Evolutionary conservation across 2,113 vertebrate species (phyloP), one percentile per base, ranked within the genome.

Genomic region (Sturnira hondurensis): DNA sequence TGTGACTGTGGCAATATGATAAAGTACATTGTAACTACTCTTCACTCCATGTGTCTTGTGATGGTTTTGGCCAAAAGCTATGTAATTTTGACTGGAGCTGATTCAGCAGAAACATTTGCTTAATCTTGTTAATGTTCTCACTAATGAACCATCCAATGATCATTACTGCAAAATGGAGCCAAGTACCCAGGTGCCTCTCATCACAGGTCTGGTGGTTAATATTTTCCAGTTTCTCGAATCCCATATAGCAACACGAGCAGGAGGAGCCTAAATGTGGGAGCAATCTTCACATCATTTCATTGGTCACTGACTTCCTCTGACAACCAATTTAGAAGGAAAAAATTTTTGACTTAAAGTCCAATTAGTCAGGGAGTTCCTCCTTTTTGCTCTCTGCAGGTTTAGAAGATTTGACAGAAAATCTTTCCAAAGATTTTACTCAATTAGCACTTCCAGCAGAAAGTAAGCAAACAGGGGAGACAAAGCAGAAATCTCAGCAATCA

Each of bases 61-160:
- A 86, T 90, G 52, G 76, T 52, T 93, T 86, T 63, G 67, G 86
- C 86, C 86, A 77, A 93, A 81, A 89, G 56, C 67, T 91, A 43
- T 65, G 43, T 61, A 84, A 93, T 76, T 77, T 92, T 91, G 41
- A 70, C 65, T 78, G 56, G 22, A 94, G 43, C 68, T 96, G 61
- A 96, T 41, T 94, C 58, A 90, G 61, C 81, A 83, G 83, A 94
- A 95, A 73, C 19, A 80, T 68, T 83, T 89, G n/a, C 50, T 93
- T 96, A 95, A 86, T 89, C 91, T 91, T 86, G n/a, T 92, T 88
- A 94, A 85, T 11, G n/a, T 89, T 80, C 71, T 80, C 63, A 61
- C 81, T 83, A 84, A 84, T 73, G 56, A 95, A 41, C 43, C 70
- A 52, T 78, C 76, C 41, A 20, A 67, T 83, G 76, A 47, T 80